Evolutionary conservation across 1,140 invertebrate genomes (phyloP).

Genomic region (Laodelphax striatellus): DNA sequence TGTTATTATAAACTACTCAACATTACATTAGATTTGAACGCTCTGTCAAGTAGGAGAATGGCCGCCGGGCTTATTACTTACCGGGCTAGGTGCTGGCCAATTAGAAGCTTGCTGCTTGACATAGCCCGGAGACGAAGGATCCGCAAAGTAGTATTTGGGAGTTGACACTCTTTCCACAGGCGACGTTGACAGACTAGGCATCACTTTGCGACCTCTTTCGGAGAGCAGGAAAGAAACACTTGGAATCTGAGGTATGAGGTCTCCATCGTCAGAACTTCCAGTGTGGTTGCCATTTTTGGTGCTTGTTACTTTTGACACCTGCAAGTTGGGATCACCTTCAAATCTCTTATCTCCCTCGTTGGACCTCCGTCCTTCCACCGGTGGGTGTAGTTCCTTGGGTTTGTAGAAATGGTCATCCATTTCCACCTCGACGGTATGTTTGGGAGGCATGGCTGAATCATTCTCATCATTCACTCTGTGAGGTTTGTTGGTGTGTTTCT

Average conservation of each 20-base stretch:
- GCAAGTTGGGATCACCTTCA: not conserved
- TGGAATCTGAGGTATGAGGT: conserved; percentile 11
- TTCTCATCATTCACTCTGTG: not conserved
- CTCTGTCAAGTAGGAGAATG: no score
- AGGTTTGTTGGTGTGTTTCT: not conserved
- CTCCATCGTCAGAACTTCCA: conserved; percentile 11
- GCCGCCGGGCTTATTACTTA: not conserved
- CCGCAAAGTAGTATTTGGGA: not conserved
- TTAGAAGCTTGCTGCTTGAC: not conserved
- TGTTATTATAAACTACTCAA: no score
- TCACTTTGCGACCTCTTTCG: conserved; percentile 12
- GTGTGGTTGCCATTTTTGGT: not conserved
- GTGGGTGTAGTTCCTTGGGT: not conserved
- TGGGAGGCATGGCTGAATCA: not conserved
- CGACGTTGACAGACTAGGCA: conserved; percentile 10
- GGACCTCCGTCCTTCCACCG: no score
- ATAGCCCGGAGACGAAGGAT: not conserved
- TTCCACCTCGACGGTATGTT: conserved; percentile 7
- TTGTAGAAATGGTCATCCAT: conserved; percentile 7
- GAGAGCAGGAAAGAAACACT: conserved; percentile 15
- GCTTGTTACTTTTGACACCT: not conserved
- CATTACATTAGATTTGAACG: no score
- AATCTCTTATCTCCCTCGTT: not conserved
- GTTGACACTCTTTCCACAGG: conserved; percentile 11
- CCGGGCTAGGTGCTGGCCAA: not conserved